A percentile compares a stretch with the other conserved stretches of the same genome.
phyloP scores from a whole-genome alignment of 2,888 invertebrate genomes.

The Drosophila greeni region DNA sequence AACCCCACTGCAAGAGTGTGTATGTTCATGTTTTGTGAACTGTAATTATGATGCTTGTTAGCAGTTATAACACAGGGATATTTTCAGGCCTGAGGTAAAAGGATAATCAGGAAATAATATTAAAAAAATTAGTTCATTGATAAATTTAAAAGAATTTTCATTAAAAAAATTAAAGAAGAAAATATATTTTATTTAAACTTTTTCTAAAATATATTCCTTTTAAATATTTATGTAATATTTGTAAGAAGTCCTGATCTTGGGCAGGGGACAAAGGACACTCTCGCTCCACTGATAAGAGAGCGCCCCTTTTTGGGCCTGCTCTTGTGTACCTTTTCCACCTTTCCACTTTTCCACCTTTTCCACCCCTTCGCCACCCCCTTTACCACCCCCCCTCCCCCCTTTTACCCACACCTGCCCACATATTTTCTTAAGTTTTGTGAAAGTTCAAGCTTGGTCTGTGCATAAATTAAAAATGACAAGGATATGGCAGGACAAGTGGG shows the following conservation, averaged over 20 bases:
- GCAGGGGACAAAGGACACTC: conserved; percentile 12
- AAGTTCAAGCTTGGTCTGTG: conserved; percentile 36
- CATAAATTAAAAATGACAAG: conserved; percentile 64
- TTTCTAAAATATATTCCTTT: too few species aligned
- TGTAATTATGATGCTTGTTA: conserved; percentile 41
- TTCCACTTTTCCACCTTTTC: neutral
- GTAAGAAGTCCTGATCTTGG: neutral
- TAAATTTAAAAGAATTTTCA: too few species aligned
- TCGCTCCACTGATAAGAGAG: neutral
- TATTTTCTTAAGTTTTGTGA: conserved; percentile 33
- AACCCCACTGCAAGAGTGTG: conserved; percentile 16
- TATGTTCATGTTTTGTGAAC: conserved; percentile 20
- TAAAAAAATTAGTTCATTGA: neutral
- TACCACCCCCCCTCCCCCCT: neutral
- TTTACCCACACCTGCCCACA: neutral
- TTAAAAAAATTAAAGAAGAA: neutral
- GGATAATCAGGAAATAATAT: neutral
- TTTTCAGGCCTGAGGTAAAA: neutral
- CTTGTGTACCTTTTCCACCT: neutral
- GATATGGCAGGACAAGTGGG: conserved; percentile 58
- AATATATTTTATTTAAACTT: neutral
- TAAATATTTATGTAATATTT: conserved; percentile 3
- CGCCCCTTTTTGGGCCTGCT: neutral
- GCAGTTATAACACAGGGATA: conserved; percentile 11
- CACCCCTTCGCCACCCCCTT: neutral